These are phyloP conservation scores for Motacilla tschutschensis DNA, from an alignment of 2,113 vertebrate genomes.

Conservation along the genomic window DNA sequence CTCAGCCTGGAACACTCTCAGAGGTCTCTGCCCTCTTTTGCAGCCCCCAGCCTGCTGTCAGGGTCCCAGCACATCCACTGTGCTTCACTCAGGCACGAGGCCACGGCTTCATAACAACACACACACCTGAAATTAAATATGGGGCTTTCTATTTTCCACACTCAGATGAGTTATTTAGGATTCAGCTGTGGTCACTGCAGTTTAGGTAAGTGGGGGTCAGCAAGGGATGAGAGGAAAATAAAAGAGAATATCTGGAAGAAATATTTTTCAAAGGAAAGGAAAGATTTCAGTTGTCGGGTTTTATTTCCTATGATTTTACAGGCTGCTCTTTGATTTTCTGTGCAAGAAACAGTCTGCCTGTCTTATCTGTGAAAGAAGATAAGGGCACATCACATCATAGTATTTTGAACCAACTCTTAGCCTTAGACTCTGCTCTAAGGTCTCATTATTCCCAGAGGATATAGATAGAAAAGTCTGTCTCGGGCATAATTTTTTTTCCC, in stretches of 20 bases:
- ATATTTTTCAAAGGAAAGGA: conserved; percentile 18
- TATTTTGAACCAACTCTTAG: conserved; percentile 46
- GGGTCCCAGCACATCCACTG: fast-evolving
- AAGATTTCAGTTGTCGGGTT: not conserved
- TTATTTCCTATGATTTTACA: conserved; percentile 52
- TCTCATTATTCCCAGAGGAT: conserved; percentile 54
- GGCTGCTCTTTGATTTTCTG: conserved; percentile 46
- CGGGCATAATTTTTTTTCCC: conserved; percentile 2
- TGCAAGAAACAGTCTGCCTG: conserved; percentile 33
- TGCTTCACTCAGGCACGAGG: not conserved
- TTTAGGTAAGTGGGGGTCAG: not conserved
- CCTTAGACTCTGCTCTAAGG: conserved; percentile 45
- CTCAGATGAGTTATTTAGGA: not conserved
- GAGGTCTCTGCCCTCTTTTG: not conserved
- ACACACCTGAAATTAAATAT: not conserved
- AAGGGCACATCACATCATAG: conserved; percentile 47
- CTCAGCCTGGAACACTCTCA: not conserved
- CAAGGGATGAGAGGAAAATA: not conserved
- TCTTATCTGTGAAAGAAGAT: conserved; percentile 59
- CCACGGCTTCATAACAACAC: not conserved
- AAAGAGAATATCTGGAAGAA: not conserved
- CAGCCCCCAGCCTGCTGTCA: not conserved
- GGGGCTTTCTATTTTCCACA: not conserved
- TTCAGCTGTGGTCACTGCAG: not conserved
- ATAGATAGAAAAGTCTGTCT: conserved; percentile 62